Evolutionary conservation across 2,113 vertebrate species (phyloP).

Genomic region (Callithrix jacchus): DNA sequence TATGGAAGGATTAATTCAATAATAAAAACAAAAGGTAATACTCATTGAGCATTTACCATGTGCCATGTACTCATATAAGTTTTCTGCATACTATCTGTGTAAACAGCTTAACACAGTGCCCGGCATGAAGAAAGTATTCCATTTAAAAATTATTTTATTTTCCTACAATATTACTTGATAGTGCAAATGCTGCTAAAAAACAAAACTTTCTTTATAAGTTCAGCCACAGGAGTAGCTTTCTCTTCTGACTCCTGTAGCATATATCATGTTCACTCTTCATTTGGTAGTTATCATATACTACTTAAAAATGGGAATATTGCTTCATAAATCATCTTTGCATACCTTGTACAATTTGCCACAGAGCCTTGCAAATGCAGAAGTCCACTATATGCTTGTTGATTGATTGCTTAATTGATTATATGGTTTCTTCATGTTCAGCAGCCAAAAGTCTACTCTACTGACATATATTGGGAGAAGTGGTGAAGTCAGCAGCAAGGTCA

Average conservation of each 20-base stretch:
- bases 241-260: background rate
- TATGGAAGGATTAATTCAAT: background rate
- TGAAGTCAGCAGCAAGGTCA: background rate
- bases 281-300: background rate
- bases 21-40: background rate
- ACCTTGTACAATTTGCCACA: background rate
- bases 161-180: background rate
- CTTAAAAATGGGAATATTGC: background rate
- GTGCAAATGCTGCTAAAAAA: background rate
- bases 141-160: background rate
- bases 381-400: background rate
- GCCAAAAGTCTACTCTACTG: background rate
- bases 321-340: background rate
- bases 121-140: background rate
- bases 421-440: conserved; percentile 42
- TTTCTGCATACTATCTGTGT: background rate
- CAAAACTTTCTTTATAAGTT: background rate
- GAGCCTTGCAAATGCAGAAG: background rate
- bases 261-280: background rate
- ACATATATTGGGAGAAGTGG: background rate
- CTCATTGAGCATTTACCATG: background rate
- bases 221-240: background rate
- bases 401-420: conserved; percentile 35
- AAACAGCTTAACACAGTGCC: background rate
- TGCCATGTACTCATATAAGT: background rate